These are phyloP conservation scores for Brachionus paranguensis DNA, from an alignment of 1,140 invertebrate species.

Conservation along the genomic window DNA sequence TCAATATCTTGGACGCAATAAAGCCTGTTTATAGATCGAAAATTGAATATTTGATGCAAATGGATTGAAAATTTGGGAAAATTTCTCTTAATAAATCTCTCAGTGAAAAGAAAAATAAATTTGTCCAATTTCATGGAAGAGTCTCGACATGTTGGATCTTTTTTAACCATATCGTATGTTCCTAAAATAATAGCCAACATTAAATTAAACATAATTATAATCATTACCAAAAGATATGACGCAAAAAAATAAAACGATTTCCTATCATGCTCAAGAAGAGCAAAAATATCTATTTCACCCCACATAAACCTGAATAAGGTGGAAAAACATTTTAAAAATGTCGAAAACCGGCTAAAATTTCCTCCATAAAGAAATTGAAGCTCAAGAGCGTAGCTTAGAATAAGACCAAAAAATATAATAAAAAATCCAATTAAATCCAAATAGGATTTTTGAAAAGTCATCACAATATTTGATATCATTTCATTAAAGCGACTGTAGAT, in stretches of 20 bases:
- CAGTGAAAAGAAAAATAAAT: neutral
- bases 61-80: neutral
- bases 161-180: slow-evolving; percentile 20
- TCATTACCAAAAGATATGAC: neutral
- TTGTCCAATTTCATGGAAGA: neutral
- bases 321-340: slow-evolving; percentile 22
- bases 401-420: neutral
- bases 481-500: neutral
- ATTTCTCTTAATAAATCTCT: neutral
- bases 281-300: slow-evolving; percentile 20
- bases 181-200: slow-evolving; percentile 31
- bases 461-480: slow-evolving; percentile 28
- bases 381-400: slow-evolving; percentile 12
- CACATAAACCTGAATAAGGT: neutral
- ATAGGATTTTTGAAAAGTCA: slow-evolving; percentile 27
- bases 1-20: slow-evolving; percentile 33
- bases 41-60: neutral
- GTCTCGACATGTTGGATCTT: neutral
- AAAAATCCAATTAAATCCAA: slow-evolving; percentile 18
- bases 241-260: slow-evolving; percentile 21
- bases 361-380: slow-evolving; percentile 19
- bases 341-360: neutral
- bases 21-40: neutral
- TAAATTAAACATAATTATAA: slow-evolving; percentile 23
- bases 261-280: neutral